Evolutionary conservation across 1,140 invertebrate species (phyloP).

Genomic region (Liolophura sinensis): DNA sequence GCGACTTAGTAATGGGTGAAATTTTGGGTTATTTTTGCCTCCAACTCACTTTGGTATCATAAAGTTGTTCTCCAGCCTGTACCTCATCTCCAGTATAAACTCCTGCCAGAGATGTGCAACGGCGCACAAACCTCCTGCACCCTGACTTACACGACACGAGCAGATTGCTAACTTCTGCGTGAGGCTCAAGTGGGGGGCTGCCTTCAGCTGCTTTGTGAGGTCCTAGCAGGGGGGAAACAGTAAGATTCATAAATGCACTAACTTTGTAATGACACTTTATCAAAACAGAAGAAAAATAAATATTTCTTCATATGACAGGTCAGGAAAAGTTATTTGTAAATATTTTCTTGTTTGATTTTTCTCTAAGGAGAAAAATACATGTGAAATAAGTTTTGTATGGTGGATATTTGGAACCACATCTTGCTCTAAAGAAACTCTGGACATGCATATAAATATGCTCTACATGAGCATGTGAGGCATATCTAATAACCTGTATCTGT

Average conservation of each 20-base stretch:
- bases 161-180: conserved; percentile 83
- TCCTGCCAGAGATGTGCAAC: conserved; percentile 92
- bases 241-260: not conserved
- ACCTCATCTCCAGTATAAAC: conserved; percentile 85
- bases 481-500: no score
- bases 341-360: no score
- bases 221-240: conserved; percentile 28
- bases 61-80: conserved; percentile 83
- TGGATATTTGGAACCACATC: no score
- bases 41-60: conserved; percentile 79
- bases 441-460: no score
- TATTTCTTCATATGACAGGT: no score
- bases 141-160: conserved; percentile 75
- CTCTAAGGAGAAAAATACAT: no score
- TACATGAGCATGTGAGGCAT: no score
- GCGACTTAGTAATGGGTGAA: no score
- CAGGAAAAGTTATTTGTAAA: no score
- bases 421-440: no score
- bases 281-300: not conserved
- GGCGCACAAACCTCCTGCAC: conserved; percentile 76
- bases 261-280: not conserved
- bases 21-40: no score
- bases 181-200: conserved; percentile 76
- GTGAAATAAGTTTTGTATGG: no score
- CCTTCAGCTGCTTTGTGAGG: conserved; percentile 65